Percentiles rank a stretch among this genome's conserved stretches.
phyloP scores from a whole-genome alignment of 2,113 vertebrate genomes.

The Mugil cephalus region DNA sequence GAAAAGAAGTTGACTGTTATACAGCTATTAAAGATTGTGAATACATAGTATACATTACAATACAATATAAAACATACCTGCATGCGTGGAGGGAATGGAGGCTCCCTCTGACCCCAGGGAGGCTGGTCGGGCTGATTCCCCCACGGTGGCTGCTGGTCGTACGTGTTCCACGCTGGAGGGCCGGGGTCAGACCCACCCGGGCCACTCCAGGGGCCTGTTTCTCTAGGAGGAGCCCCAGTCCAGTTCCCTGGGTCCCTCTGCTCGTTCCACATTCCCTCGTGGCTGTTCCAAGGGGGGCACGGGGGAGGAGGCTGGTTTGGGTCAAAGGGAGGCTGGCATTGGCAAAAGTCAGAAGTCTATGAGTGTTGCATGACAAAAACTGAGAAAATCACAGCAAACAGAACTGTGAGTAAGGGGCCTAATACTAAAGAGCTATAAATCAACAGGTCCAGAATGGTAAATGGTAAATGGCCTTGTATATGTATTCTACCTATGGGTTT shows the following conservation, averaged over 20 bases:
- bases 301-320: constrained; percentile 92
- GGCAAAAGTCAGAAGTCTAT: constrained; percentile 2
- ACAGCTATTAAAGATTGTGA: neutral
- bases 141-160: constrained; percentile 93
- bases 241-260: constrained; percentile 93
- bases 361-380: neutral
- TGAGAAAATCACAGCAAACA: too few relatives aligned
- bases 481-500: too few relatives aligned
- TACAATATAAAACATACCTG: constrained; percentile 68
- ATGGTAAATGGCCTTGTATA: neutral
- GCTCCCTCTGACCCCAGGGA: constrained; percentile 96
- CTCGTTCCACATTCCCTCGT: constrained; percentile 96
- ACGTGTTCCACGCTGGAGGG: constrained; percentile 91
- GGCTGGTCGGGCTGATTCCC: constrained; percentile 94
- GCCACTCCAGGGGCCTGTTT: constrained; percentile 87
- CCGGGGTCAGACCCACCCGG: constrained; percentile 87
- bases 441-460: neutral
- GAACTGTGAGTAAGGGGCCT: too few relatives aligned
- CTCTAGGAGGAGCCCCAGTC: constrained; percentile 89
- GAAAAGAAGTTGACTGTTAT: too few relatives aligned
- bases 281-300: constrained; percentile 97
- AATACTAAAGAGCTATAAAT: neutral
- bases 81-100: constrained; percentile 92
- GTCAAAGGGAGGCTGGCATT: constrained; percentile 83
- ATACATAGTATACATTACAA: neutral